Evolutionary conservation across 2,113 vertebrate species (phyloP).

Genomic region (Xenotilapia leptura): DNA sequence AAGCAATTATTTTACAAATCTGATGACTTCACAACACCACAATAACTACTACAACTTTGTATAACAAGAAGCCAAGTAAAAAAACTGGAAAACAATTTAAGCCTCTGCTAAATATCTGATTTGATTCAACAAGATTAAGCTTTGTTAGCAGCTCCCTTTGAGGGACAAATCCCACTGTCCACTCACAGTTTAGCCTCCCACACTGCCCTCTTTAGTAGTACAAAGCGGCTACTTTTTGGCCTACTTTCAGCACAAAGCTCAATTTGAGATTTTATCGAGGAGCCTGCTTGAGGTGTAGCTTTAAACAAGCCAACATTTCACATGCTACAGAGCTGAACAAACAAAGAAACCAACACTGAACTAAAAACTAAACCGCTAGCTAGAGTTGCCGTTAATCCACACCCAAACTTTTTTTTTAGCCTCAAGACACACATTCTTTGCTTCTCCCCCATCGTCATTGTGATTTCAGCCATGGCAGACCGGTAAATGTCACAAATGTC

Average conservation of each 20-base stretch:
- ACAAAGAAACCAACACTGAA: fast-evolving
- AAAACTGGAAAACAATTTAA: background rate
- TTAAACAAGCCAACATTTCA: background rate
- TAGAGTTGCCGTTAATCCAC: slow-evolving; percentile 9
- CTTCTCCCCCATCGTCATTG: background rate
- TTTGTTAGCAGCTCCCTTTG: background rate
- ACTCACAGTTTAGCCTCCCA: background rate
- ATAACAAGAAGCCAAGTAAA: background rate
- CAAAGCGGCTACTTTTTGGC: slow-evolving; percentile 3
- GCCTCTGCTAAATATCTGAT: background rate
- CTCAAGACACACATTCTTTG: slow-evolving; percentile 6
- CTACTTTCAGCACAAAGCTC: slow-evolving; percentile 10
- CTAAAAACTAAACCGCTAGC: background rate
- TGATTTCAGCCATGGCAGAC: background rate
- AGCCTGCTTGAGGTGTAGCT: background rate
- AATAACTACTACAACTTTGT: background rate
- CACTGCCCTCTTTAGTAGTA: background rate
- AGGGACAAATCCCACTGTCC: background rate
- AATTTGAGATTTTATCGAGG: background rate
- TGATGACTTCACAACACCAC: fast-evolving
- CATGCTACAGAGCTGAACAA: fast-evolving
- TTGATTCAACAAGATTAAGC: background rate
- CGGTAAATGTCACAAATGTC: background rate
- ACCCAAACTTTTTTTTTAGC: slow-evolving; percentile 35
- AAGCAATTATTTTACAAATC: background rate